Conservation (phyloP, 2,888 invertebrate species). For the Notodonta ziczac region DNA sequence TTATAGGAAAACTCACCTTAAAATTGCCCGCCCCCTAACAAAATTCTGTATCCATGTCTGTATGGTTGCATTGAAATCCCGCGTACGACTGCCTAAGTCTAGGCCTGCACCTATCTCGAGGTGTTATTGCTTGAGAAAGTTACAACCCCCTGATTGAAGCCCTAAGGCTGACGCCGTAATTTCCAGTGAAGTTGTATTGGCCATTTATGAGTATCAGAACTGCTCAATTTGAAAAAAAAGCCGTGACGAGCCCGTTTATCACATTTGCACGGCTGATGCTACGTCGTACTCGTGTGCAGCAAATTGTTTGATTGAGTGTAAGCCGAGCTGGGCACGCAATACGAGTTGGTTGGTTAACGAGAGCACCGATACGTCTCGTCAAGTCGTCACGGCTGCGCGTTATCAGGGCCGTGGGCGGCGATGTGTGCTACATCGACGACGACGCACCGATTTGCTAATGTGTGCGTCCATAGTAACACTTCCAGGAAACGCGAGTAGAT, state of each 20-base stretch:
- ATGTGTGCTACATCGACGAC: conserved; percentile 65
- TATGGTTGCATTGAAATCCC: no score
- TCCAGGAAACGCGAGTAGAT: conserved; percentile 81
- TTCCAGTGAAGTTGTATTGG: no score
- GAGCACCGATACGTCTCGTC: conserved; percentile 74
- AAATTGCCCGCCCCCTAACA: no score
- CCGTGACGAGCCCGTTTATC: neutral
- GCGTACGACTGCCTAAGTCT: no score
- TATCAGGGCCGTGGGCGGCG: conserved; percentile 75
- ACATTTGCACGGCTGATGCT: neutral
- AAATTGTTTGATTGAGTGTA: conserved; percentile 76
- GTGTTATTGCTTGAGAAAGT: no score
- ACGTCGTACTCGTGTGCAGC: conserved; percentile 55
- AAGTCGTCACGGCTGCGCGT: conserved; percentile 70
- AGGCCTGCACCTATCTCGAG: no score
- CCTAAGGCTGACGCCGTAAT: no score
- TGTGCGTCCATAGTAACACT: conserved; percentile 77
- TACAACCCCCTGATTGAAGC: no score
- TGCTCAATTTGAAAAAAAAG: no score
- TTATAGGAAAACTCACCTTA: no score
- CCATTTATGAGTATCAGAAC: no score
- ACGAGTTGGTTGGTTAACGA: conserved; percentile 68
- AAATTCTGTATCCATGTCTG: no score
- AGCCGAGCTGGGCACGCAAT: conserved; percentile 74
- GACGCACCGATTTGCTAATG: conserved; percentile 51